Conservation (phyloP, 2,797 vertebrate species). For the Semaprochilodus insignis region DNA sequence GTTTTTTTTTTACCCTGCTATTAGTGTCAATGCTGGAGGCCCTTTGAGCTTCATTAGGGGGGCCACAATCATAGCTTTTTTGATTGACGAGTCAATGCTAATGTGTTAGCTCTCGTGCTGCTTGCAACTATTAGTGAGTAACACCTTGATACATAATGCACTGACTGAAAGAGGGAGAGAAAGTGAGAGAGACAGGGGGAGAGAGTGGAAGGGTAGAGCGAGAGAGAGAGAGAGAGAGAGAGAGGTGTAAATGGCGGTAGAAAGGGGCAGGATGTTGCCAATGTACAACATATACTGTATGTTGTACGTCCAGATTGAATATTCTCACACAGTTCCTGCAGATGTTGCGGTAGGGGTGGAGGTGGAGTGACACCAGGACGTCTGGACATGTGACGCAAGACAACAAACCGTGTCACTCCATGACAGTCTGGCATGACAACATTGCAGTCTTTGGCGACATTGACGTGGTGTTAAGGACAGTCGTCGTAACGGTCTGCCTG, state of each 20-base stretch:
- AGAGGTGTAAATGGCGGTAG: background rate
- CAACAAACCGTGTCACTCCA: too few relatives aligned
- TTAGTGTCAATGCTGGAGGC: slow-evolving; percentile 44
- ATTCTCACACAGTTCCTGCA: too few relatives aligned
- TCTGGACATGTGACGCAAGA: too few relatives aligned
- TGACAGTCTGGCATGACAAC: too few relatives aligned
- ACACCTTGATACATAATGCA: slow-evolving; percentile 10
- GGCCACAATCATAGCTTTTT: slow-evolving; percentile 38
- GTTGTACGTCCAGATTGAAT: too few relatives aligned
- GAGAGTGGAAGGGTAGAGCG: background rate
- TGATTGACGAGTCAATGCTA: slow-evolving; percentile 51
- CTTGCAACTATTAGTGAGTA: slow-evolving; percentile 32
- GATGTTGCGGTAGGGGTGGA: too few relatives aligned
- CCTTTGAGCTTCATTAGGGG: slow-evolving; percentile 51
- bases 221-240: background rate
- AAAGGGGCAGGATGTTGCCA: background rate
- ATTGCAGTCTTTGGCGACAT: too few relatives aligned
- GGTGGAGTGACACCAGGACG: too few relatives aligned
- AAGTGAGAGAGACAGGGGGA: background rate
- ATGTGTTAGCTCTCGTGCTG: slow-evolving; percentile 27
- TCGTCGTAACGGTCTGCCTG: too few relatives aligned
- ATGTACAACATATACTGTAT: too few relatives aligned
- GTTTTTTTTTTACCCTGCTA: slow-evolving; percentile 9
- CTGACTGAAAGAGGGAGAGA: background rate
- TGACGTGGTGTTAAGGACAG: too few relatives aligned